Percentiles rank a stretch among this genome's conserved stretches.
phyloP scores from a whole-genome alignment of 1,140 invertebrate genomes.

The Drosophila teissieri region DNA sequence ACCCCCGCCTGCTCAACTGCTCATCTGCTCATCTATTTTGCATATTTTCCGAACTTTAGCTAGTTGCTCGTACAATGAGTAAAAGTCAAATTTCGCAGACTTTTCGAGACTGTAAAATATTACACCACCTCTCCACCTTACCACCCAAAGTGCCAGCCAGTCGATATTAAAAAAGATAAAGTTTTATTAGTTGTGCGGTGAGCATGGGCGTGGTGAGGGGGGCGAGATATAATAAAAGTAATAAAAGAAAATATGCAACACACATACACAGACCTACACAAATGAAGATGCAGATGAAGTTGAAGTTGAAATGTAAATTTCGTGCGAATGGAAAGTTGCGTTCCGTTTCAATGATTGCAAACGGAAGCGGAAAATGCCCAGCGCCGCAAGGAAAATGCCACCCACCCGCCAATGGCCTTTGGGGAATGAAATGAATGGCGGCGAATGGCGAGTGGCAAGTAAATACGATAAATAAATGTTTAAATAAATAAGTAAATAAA shows the following conservation, averaged over 20 bases:
- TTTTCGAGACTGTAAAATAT: conserved; percentile 55
- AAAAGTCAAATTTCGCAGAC: conserved; percentile 31
- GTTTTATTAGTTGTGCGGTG: conserved; percentile 65
- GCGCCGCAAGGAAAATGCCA: background rate
- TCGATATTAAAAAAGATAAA: conserved; percentile 72
- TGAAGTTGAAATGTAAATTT: conserved; percentile 59
- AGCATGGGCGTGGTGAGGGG: conserved; percentile 2
- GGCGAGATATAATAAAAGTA: conserved; percentile 56
- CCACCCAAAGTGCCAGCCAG: conserved; percentile 30
- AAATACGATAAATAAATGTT: conserved; percentile 76
- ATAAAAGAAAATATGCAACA: conserved; percentile 58
- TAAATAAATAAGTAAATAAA: conserved; percentile 78
- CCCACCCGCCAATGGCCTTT: background rate
- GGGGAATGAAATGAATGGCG: conserved; percentile 12
- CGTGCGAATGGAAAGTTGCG: conserved; percentile 42
- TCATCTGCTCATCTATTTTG: conserved; percentile 58
- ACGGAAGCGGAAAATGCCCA: conserved; percentile 30
- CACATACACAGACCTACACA: background rate
- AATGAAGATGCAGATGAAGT: conserved; percentile 57
- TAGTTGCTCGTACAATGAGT: conserved; percentile 40
- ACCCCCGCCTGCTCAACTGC: conserved; percentile 25
- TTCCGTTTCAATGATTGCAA: conserved; percentile 51
- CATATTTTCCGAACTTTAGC: conserved; percentile 67
- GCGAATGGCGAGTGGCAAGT: conserved; percentile 32
- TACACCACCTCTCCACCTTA: too few relatives aligned